Evolutionary conservation across 2,888 invertebrate genomes (phyloP).

Genomic region (Lepidonotus clava): DNA sequence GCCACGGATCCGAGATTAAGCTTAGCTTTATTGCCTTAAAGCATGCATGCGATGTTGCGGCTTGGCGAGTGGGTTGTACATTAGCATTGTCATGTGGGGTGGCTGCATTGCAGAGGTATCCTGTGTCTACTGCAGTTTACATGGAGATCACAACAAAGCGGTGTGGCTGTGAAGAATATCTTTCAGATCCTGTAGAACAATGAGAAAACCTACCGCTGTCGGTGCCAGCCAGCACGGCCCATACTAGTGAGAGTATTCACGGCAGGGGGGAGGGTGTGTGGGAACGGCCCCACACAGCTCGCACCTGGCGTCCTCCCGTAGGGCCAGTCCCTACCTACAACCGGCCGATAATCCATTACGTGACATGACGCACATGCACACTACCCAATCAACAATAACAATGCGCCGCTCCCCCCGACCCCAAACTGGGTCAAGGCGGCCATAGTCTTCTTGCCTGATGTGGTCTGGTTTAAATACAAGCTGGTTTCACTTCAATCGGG

Average conservation of each 20-base stretch:
- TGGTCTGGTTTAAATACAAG: not conserved
- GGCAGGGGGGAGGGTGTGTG: not conserved
- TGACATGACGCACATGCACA: not conserved
- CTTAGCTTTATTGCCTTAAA: not conserved
- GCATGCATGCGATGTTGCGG: not conserved
- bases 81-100: too few relatives aligned
- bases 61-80: not conserved
- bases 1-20: not conserved
- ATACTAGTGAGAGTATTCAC: too few relatives aligned
- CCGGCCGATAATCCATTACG: not conserved
- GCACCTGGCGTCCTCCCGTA: not conserved
- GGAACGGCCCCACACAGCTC: not conserved
- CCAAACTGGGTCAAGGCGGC: not conserved
- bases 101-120: too few relatives aligned
- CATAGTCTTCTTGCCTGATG: not conserved
- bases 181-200: too few relatives aligned
- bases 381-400: not conserved
- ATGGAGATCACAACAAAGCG: too few relatives aligned
- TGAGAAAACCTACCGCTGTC: too few relatives aligned
- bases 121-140: too few relatives aligned
- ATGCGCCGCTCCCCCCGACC: not conserved
- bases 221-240: too few relatives aligned
- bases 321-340: not conserved
- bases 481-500: not conserved
- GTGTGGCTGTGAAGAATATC: too few relatives aligned